Conservation (phyloP, 1,140 invertebrate species). For the Drosophila sechellia region DNA sequence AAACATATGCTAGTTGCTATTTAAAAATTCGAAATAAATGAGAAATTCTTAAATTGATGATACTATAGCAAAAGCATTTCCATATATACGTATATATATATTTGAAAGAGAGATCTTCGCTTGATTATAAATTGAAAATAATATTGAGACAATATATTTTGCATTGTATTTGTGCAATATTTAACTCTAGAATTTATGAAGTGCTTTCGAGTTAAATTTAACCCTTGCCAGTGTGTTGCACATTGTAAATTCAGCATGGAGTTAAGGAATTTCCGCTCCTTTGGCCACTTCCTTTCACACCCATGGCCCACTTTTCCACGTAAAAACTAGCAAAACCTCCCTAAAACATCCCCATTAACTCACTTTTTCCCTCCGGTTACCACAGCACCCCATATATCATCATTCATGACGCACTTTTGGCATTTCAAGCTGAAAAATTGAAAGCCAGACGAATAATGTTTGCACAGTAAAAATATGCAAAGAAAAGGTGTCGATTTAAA, state of each 20-base stretch:
- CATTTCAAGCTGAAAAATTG: conserved; percentile 34
- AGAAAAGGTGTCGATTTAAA: not conserved
- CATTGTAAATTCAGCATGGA: conserved; percentile 30
- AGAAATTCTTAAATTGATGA: no score
- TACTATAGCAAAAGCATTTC: no score
- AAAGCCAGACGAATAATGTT: conserved; percentile 17
- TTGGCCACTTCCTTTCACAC: conserved; percentile 22
- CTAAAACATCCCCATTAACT: not conserved
- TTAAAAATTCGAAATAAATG: no score
- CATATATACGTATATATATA: no score
- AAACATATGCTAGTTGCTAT: no score
- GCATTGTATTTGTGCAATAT: no score
- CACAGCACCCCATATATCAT: conserved; percentile 22
- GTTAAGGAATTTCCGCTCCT: conserved; percentile 28
- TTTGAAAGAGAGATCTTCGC: no score
- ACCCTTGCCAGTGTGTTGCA: not conserved
- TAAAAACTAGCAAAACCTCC: not conserved
- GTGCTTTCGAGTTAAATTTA: conserved; percentile 3
- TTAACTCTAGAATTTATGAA: no score
- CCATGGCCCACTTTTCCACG: not conserved
- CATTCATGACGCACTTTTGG: conserved; percentile 40
- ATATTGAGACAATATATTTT: no score
- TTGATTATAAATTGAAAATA: no score
- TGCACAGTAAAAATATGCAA: not conserved
- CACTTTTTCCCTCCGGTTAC: not conserved